Percentiles rank a stretch among this genome's conserved stretches.
Conservation (phyloP, 2,888 invertebrate species). For the Falcaria lacertinaria region DNA sequence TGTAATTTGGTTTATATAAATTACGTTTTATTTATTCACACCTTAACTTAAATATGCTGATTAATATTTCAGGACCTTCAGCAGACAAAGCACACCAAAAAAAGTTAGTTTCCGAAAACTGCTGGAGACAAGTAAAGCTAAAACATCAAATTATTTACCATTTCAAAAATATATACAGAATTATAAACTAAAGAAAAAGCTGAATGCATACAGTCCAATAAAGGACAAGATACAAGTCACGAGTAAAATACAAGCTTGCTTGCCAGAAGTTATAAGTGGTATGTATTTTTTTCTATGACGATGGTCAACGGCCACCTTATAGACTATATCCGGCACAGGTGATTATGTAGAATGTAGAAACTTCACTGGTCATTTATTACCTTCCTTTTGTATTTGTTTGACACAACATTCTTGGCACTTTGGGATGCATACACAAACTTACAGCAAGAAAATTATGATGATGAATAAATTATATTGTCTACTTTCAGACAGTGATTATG, state of each 20-base stretch:
- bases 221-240: constrained; percentile 56
- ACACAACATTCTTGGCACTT: too few relatives aligned
- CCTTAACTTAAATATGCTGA: background rate
- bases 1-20: too few relatives aligned
- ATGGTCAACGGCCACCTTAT: too few relatives aligned
- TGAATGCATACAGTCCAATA: constrained; percentile 58
- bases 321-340: too few relatives aligned
- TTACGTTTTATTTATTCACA: too few relatives aligned
- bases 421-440: too few relatives aligned
- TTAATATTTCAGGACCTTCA: constrained; percentile 46
- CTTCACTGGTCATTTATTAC: too few relatives aligned
- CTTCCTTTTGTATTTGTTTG: too few relatives aligned
- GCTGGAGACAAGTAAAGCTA: constrained; percentile 66
- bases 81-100: constrained; percentile 70
- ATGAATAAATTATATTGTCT: background rate
- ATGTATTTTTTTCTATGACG: constrained; percentile 6
- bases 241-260: constrained; percentile 50
- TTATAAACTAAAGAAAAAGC: constrained; percentile 63
- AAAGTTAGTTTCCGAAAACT: constrained; percentile 69
- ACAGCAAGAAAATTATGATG: too few relatives aligned
- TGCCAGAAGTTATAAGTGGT: constrained; percentile 62
- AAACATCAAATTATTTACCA: constrained; percentile 82
- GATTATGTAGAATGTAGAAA: too few relatives aligned
- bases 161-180: constrained; percentile 76
- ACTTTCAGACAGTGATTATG: constrained; percentile 66